Evolutionary conservation across 2,797 vertebrate species (phyloP).

Genomic region (Argentina silus): DNA sequence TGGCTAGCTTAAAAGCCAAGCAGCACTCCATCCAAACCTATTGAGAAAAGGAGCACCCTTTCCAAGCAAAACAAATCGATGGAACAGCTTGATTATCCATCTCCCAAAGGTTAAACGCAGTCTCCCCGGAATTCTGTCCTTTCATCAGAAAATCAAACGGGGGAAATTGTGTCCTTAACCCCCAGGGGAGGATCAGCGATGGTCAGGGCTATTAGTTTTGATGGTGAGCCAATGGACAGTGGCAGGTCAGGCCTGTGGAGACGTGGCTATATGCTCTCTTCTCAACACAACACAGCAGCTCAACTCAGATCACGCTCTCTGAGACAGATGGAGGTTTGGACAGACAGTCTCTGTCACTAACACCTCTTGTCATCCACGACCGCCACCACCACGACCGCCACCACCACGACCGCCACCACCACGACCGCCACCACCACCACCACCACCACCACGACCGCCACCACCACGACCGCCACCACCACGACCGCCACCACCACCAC

Average conservation of each 20-base stretch:
- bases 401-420: no score
- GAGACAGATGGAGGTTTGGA: conserved; percentile 24
- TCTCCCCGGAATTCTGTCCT: conserved; percentile 57
- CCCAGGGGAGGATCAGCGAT: conserved; percentile 54
- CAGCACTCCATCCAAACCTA: conserved; percentile 30
- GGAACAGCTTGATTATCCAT: conserved; percentile 60
- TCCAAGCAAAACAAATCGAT: conserved; percentile 65
- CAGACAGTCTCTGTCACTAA: conserved; percentile 43
- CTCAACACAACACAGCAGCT: not conserved
- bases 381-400: no score
- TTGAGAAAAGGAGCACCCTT: conserved; percentile 43
- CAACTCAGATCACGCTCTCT: conserved; percentile 24
- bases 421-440: no score
- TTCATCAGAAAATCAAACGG: conserved; percentile 65
- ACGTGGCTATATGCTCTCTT: not conserved
- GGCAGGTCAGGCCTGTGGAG: conserved; percentile 28
- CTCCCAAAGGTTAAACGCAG: conserved; percentile 72
- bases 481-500: no score
- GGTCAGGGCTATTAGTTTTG: conserved; percentile 60
- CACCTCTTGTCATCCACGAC: not conserved
- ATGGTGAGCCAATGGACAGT: conserved; percentile 48
- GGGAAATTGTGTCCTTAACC: conserved; percentile 55
- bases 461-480: no score
- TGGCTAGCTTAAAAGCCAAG: conserved; percentile 19
- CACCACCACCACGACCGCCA: no score